Evolutionary conservation across 2,888 invertebrate genomes (phyloP), one percentile per base, ranked within the genome.

Genomic region (Tanypteryx hageni): DNA sequence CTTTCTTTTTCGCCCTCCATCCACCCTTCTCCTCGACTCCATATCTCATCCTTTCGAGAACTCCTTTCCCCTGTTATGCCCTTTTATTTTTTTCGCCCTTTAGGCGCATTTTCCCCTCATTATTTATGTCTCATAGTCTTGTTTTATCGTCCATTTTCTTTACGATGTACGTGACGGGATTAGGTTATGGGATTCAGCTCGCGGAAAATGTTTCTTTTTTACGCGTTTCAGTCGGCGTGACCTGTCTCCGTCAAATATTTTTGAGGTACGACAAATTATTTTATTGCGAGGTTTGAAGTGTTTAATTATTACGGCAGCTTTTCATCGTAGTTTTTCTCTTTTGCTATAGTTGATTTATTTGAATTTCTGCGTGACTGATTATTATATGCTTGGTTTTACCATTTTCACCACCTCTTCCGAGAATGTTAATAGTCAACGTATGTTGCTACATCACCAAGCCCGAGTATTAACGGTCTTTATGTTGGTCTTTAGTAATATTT

Each of bases 31-130:
- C 83, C 56, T 3, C 56, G 56, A n/a, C 83, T 57, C 18, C 56
- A 83, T 83, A 83, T 56, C 57, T 83, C 83, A 83, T 83, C 83
- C 83, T 83, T 83, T 83, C 83, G 18, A 5, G 83, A 56, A n/a
- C 83, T 83, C 83, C 0, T 83, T n/a, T 83, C 56, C 56, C 44
- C 57, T 44, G 83, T 18, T 57, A 16, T 31, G 82, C 0, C 56
- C 57, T 83, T 9, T 83, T 27, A 56, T 83, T 56, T 83, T 56
- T 83, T 83, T 64, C 83, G 44, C 56, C n/a, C 18, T 9, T 56
- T 44, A 27, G 4, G 83, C 44, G 44, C 83, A 83, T 83, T 83
- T 83, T 83, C n/a, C 83, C 83, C 83, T 83, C 44, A 44, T 44
- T 83, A 83, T 83, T 56, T 83, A 83, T 83, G 83, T n/a, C 44